Evolutionary conservation across 2,113 vertebrate genomes (phyloP).

Genomic region (Psophia crepitans): DNA sequence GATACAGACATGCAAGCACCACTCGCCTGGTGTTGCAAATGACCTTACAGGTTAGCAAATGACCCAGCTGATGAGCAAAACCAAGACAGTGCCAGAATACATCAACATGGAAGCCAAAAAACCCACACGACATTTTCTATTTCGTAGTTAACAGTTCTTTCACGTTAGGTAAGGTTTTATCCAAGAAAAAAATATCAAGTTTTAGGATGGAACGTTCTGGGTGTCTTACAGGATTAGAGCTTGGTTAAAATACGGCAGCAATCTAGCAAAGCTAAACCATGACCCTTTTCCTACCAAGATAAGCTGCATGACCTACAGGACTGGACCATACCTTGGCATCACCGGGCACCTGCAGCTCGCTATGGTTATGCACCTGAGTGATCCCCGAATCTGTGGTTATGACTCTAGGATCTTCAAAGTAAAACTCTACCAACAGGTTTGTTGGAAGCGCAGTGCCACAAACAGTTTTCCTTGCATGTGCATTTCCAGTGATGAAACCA

Average conservation of each 20-base stretch:
- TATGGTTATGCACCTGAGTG: not conserved
- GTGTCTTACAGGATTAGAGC: not conserved
- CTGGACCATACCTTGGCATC: not conserved
- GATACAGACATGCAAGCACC: not conserved
- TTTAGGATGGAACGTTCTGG: not conserved
- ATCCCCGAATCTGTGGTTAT: too few species aligned
- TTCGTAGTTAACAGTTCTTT: not conserved
- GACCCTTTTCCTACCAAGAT: too few species aligned
- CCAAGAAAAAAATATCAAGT: not conserved
- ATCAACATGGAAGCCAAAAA: not conserved
- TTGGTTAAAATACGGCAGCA: too few species aligned
- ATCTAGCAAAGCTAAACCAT: too few species aligned
- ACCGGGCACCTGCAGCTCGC: not conserved
- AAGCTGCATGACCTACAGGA: too few species aligned
- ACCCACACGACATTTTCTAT: not conserved
- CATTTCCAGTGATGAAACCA: not conserved
- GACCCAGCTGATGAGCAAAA: not conserved
- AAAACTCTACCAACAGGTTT: not conserved
- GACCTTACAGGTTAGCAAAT: not conserved
- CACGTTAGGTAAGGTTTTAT: not conserved
- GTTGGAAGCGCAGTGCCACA: not conserved
- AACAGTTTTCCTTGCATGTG: too few species aligned
- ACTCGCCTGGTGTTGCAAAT: not conserved
- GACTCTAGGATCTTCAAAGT: not conserved
- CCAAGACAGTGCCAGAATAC: not conserved